phyloP scores from a whole-genome alignment of 2,888 invertebrate species.

The Marasmarcha lunaedactyla region DNA sequence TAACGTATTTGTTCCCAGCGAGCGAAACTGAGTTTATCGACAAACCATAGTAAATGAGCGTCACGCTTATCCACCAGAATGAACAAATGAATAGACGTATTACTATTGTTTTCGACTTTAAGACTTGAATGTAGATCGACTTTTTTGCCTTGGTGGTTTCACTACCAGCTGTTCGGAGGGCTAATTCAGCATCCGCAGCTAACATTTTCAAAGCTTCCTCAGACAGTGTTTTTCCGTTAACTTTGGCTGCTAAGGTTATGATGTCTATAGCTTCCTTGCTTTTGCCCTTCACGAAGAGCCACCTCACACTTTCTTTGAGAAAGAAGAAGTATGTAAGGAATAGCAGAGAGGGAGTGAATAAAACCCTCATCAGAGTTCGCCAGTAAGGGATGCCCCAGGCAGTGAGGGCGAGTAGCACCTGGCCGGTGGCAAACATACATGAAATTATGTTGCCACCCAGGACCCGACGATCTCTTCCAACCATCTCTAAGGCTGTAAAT shows the following conservation, averaged over 20 bases:
- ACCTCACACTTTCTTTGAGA: constrained; percentile 76
- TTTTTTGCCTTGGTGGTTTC: constrained; percentile 9
- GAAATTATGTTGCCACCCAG: constrained; percentile 75
- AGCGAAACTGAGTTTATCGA: constrained; percentile 82
- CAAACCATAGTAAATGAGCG: constrained; percentile 84
- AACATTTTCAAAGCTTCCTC: constrained; percentile 37
- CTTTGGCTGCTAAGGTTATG: constrained; percentile 56
- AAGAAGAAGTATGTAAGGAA: constrained; percentile 73
- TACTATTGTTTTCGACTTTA: constrained; percentile 63
- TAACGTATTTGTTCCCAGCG: constrained; percentile 80
- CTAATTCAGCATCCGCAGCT: constrained; percentile 21
- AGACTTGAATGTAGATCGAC: constrained; percentile 39
- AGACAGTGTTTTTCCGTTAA: constrained; percentile 48
- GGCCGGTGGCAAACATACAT: constrained; percentile 75
- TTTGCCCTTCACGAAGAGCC: constrained; percentile 75
- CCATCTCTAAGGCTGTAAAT: constrained; percentile 75
- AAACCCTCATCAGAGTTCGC: constrained; percentile 70
- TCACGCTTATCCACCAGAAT: constrained; percentile 85
- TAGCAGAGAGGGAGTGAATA: constrained; percentile 74
- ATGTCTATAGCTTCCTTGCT: constrained; percentile 63
- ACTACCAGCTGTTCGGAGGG: neutral
- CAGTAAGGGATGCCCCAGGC: constrained; percentile 77
- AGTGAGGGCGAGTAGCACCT: constrained; percentile 70
- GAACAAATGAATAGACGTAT: constrained; percentile 72
- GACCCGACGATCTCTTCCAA: constrained; percentile 74